phyloP scores from a whole-genome alignment of 2,113 vertebrate genomes.

The Riparia riparia region DNA sequence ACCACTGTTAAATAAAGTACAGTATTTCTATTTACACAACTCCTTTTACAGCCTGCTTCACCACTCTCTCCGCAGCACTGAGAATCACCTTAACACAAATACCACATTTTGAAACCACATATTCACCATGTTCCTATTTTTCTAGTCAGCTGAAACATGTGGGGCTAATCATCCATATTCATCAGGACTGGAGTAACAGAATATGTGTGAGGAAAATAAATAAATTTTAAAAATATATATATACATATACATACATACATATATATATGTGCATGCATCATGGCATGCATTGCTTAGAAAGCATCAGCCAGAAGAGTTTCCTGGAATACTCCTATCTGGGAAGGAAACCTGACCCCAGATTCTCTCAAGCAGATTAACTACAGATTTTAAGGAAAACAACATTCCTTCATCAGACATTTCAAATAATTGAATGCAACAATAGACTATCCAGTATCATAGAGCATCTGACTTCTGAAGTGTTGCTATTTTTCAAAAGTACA shows the following conservation, averaged over 20 bases:
- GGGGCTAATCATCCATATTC: background rate
- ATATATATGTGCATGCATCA: background rate
- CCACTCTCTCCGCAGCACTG: background rate
- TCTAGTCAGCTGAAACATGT: background rate
- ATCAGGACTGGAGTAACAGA: slow-evolving; percentile 8
- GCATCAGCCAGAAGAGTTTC: background rate
- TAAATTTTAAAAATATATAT: background rate
- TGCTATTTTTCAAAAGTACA: background rate
- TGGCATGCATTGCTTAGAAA: background rate
- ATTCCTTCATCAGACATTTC: background rate
- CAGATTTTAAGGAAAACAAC: background rate
- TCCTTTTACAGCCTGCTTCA: background rate
- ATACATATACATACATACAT: no score
- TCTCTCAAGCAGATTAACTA: background rate
- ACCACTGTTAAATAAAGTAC: background rate
- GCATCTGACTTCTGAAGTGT: background rate
- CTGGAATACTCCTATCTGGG: background rate
- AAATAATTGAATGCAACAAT: background rate
- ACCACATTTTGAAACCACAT: background rate
- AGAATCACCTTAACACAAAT: background rate
- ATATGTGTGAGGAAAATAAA: background rate
- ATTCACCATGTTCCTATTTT: background rate
- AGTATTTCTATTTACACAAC: background rate
- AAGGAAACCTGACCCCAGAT: background rate
- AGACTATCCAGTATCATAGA: background rate